Conservation (phyloP, 2,888 invertebrate genomes). For the Argyresthia goedartella region DNA sequence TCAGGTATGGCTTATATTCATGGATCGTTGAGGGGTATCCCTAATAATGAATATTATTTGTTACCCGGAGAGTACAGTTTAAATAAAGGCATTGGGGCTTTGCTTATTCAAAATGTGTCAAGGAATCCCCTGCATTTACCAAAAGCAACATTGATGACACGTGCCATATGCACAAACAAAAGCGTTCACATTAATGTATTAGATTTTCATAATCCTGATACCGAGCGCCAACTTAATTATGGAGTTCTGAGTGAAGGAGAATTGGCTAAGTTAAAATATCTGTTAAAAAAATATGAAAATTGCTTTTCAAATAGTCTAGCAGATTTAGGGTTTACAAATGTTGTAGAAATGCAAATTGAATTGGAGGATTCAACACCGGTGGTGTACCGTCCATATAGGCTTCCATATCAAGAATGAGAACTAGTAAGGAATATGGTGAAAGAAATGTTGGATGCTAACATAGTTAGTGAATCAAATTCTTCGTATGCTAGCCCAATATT, state of each 20-base stretch:
- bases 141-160: neutral
- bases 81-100: neutral
- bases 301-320: constrained; percentile 1
- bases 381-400: neutral
- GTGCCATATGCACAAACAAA: neutral
- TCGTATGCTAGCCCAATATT: constrained; percentile 5
- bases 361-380: neutral
- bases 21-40: neutral
- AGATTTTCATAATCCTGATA: neutral
- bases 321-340: constrained; percentile 1
- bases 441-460: constrained; percentile 2
- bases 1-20: neutral
- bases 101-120: neutral
- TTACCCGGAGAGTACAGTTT: neutral
- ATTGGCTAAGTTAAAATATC: neutral
- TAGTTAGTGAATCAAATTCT: constrained; percentile 2
- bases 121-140: neutral
- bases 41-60: neutral
- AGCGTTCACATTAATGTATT: neutral
- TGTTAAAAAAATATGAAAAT: neutral
- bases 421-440: neutral
- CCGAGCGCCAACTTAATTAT: neutral
- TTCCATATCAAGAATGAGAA: neutral
- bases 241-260: neutral
- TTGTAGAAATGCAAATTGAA: neutral